A percentile compares a stretch with the other conserved stretches of the same genome.
Evolutionary conservation across 2,113 vertebrate species (phyloP).

Genomic region (Dipodomys ordii): DNA sequence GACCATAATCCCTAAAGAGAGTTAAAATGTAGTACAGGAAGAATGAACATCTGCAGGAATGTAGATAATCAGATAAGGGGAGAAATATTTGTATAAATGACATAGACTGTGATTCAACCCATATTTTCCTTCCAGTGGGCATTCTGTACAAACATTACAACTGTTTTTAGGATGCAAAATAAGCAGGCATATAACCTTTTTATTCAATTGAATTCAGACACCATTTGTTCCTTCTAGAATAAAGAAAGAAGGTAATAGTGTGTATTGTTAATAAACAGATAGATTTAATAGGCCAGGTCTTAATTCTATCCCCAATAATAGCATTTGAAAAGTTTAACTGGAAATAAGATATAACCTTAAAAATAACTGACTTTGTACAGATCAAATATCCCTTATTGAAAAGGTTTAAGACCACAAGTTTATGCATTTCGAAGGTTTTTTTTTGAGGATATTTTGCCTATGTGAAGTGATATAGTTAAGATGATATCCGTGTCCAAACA

Average conservation of each 20-base stretch:
- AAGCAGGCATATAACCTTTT: constrained; percentile 54
- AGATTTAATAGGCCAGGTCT: constrained; percentile 50
- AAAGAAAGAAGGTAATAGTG: constrained; percentile 58
- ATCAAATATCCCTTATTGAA: no score
- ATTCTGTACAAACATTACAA: constrained; percentile 1
- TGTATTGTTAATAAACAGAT: constrained; percentile 38
- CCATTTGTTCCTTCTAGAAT: neutral
- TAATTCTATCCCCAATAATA: constrained; percentile 41
- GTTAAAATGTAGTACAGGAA: constrained; percentile 82
- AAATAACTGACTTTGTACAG: neutral
- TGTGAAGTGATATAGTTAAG: neutral
- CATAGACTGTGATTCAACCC: constrained; percentile 59
- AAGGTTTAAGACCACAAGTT: neutral
- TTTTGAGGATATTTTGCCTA: neutral
- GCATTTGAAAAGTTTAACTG: constrained; percentile 55
- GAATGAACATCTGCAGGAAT: constrained; percentile 84
- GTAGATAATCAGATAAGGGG: constrained; percentile 64
- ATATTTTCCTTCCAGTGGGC: constrained; percentile 25
- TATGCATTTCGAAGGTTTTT: neutral
- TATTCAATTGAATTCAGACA: neutral
- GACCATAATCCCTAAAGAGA: constrained; percentile 82
- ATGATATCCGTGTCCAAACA: neutral
- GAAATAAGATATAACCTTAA: constrained; percentile 72
- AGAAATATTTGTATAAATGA: constrained; percentile 49
- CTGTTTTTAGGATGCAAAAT: constrained; percentile 40